These are phyloP conservation scores for Probosciger aterrimus DNA, from an alignment of 2,113 vertebrate genomes.

Conservation along the genomic window DNA sequence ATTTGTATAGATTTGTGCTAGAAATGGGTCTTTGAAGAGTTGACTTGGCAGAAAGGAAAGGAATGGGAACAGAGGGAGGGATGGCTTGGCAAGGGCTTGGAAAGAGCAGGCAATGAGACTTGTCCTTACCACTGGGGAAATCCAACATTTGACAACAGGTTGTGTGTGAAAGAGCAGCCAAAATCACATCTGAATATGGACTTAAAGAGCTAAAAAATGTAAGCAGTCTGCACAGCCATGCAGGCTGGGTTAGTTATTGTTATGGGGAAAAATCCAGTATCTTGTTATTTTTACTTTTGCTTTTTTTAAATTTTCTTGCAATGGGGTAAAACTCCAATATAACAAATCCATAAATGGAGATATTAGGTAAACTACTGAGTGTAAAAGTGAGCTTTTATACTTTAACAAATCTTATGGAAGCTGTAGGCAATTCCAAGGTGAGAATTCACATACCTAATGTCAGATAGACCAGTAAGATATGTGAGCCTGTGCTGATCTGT, in stretches of 20 bases:
- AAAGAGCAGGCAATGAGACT: not conserved
- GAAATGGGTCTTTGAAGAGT: not conserved
- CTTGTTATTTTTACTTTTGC: too few relatives aligned
- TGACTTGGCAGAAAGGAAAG: not conserved
- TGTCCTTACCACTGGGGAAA: not conserved
- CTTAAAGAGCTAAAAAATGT: not conserved
- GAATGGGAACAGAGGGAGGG: not conserved
- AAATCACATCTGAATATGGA: not conserved
- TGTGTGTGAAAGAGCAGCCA: not conserved
- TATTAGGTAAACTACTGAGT: not conserved
- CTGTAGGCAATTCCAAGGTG: not conserved
- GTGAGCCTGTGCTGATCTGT: accelerated
- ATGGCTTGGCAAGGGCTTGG: not conserved
- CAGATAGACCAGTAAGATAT: not conserved
- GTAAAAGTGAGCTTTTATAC: not conserved
- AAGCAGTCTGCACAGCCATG: not conserved
- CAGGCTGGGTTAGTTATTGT: not conserved
- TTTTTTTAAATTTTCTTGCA: not conserved
- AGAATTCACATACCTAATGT: not conserved
- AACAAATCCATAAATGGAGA: not conserved
- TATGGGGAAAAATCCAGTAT: not conserved
- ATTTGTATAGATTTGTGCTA: not conserved
- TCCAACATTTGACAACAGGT: not conserved
- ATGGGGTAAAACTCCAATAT: not conserved
- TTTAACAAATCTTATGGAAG: not conserved